These are phyloP conservation scores for Gobionotothen gibberifrons DNA, from an alignment of 2,797 vertebrate species.

Conservation along the genomic window DNA sequence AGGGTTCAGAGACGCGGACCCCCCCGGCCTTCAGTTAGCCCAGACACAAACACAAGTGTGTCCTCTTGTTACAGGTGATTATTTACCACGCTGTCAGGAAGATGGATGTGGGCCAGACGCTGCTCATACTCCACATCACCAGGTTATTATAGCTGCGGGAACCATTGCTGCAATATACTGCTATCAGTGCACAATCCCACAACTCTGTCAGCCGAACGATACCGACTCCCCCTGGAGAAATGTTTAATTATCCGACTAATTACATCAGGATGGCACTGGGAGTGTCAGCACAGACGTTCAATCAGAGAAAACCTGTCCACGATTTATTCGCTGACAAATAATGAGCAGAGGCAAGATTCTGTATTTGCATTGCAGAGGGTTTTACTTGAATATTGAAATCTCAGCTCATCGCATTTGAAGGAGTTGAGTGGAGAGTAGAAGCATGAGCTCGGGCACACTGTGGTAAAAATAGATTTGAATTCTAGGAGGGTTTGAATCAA, in stretches of 20 bases:
- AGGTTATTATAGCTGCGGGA: conserved; percentile 43
- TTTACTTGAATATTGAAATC: conserved; percentile 38
- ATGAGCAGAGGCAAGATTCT: conserved; percentile 16
- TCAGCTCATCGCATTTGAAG: conserved; percentile 57
- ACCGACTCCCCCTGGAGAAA: conserved; percentile 43
- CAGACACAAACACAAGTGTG: conserved; percentile 58
- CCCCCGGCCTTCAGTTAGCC: conserved; percentile 62
- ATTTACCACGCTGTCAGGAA: conserved; percentile 56
- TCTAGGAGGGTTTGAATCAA: conserved; percentile 33
- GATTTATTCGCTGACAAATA: conserved; percentile 46
- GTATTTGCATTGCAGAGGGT: conserved; percentile 38
- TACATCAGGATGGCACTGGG: conserved; percentile 47
- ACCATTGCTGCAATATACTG: conserved; percentile 28
- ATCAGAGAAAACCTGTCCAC: conserved; percentile 25
- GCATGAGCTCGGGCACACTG: conserved; percentile 32
- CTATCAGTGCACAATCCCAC: conserved; percentile 16
- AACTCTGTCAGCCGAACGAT: conserved; percentile 36
- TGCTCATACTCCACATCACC: conserved; percentile 40
- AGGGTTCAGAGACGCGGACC: conserved; percentile 45
- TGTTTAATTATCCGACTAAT: conserved; percentile 69
- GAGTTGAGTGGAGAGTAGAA: conserved; percentile 47
- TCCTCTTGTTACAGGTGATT: conserved; percentile 60
- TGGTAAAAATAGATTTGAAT: conserved; percentile 55
- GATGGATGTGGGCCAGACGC: conserved; percentile 51
- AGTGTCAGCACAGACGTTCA: conserved; percentile 16